Conservation (phyloP, 2,113 vertebrate species). For the Galemys pyrenaicus region DNA sequence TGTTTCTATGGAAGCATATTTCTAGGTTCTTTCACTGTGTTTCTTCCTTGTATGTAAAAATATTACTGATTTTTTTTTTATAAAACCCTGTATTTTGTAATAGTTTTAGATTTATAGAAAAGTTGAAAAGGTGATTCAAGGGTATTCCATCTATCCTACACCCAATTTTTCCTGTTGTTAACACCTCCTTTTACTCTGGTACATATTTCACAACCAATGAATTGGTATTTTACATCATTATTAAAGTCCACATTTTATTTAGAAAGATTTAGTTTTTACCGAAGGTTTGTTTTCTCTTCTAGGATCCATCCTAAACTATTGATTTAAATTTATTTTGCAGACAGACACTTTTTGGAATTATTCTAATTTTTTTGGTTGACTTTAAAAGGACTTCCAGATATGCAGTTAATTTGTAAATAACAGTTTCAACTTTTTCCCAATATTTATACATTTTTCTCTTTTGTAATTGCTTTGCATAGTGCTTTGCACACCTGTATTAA, state of each 20-base stretch:
- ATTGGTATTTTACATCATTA: background rate
- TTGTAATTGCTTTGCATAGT: background rate
- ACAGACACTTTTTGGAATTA: background rate
- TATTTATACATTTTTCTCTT: background rate
- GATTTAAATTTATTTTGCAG: conserved; percentile 27
- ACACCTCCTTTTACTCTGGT: background rate
- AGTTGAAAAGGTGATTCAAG: background rate
- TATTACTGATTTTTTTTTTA: background rate
- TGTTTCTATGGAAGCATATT: background rate
- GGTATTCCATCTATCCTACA: background rate
- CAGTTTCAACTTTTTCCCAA: background rate
- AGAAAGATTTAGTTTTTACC: background rate
- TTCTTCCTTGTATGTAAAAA: background rate
- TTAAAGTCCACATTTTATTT: conserved; percentile 21
- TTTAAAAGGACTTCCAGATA: conserved; percentile 5
- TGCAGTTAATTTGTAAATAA: background rate
- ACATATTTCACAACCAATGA: background rate
- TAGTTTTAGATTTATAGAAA: conserved; percentile 6
- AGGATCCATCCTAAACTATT: background rate
- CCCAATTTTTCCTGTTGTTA: background rate
- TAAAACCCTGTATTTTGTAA: background rate
- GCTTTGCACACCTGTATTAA: background rate
- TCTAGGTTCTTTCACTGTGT: background rate
- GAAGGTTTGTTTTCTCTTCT: background rate
- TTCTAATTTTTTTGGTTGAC: background rate